Evolutionary conservation across 92 coral and sea anemone genomes (phyloP).

Genomic region (Montipora capitata): DNA sequence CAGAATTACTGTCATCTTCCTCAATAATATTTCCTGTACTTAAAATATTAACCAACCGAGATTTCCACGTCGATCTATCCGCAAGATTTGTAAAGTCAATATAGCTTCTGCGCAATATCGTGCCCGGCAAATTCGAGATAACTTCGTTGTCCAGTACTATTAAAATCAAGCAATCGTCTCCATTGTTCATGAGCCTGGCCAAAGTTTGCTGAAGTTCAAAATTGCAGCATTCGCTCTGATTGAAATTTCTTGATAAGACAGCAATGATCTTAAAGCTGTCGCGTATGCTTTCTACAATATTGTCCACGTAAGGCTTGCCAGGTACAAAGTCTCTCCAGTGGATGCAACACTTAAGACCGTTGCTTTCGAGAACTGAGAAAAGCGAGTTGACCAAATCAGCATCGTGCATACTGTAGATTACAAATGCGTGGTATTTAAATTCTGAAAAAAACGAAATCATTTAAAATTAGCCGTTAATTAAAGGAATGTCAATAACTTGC

Average conservation of each 20-base stretch:
- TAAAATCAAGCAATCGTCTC: slow-evolving; percentile 52
- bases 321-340: slow-evolving; percentile 51
- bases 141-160: slow-evolving; percentile 19
- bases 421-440: slow-evolving; percentile 46
- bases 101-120: slow-evolving; percentile 14
- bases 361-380: slow-evolving; percentile 5
- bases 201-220: slow-evolving; percentile 9
- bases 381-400: slow-evolving; percentile 15
- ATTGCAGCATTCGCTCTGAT: background rate
- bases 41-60: background rate
- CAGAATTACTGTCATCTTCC: background rate
- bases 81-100: slow-evolving; percentile 21
- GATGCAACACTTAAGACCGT: slow-evolving; percentile 31
- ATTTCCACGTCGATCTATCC: slow-evolving; percentile 27
- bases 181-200: background rate
- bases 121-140: background rate
- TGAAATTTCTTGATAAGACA: slow-evolving; percentile 17
- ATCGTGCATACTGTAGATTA: slow-evolving; percentile 32
- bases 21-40: background rate
- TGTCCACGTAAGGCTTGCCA: background rate
- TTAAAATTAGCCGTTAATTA: no score
- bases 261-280: slow-evolving; percentile 51
- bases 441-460: slow-evolving; percentile 6
- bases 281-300: slow-evolving; percentile 33
- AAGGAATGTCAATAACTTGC: no score